These are phyloP conservation scores for Trachemys scripta DNA, from an alignment of 2,113 vertebrate species.

Conservation along the genomic window DNA sequence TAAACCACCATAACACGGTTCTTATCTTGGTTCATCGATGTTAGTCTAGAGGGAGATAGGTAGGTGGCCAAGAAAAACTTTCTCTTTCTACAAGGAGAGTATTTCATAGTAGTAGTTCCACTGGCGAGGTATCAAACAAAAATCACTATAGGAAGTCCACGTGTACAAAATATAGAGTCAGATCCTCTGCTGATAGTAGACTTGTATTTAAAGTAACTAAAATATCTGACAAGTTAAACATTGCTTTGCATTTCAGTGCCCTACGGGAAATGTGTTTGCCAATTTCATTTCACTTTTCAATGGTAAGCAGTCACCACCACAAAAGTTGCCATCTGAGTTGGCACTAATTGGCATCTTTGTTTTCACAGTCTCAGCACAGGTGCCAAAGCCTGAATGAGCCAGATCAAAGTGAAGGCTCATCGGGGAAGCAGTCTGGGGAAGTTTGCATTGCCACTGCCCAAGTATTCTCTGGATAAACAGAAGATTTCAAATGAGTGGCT, in stretches of 20 bases:
- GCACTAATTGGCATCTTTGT: background rate
- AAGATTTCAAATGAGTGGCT: background rate
- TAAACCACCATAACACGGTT: background rate
- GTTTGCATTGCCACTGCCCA: background rate
- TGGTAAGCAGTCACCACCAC: background rate
- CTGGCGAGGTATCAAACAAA: background rate
- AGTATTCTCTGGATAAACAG: background rate
- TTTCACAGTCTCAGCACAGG: background rate
- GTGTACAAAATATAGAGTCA: background rate
- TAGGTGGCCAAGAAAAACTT: background rate
- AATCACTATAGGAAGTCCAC: background rate
- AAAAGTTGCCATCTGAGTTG: background rate
- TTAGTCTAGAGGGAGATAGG: background rate
- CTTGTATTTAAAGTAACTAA: background rate
- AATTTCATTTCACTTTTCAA: slow-evolving; percentile 7
- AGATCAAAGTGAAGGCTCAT: background rate
- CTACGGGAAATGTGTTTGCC: background rate
- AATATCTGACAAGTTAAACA: background rate
- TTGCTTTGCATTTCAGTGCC: background rate
- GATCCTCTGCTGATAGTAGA: background rate
- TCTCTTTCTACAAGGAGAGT: background rate
- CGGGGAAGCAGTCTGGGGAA: background rate
- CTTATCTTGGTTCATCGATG: background rate
- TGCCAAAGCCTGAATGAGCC: background rate
- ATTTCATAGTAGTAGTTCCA: background rate